phyloP scores from a whole-genome alignment of 2,113 vertebrate genomes.

The Crotalus tigris region DNA sequence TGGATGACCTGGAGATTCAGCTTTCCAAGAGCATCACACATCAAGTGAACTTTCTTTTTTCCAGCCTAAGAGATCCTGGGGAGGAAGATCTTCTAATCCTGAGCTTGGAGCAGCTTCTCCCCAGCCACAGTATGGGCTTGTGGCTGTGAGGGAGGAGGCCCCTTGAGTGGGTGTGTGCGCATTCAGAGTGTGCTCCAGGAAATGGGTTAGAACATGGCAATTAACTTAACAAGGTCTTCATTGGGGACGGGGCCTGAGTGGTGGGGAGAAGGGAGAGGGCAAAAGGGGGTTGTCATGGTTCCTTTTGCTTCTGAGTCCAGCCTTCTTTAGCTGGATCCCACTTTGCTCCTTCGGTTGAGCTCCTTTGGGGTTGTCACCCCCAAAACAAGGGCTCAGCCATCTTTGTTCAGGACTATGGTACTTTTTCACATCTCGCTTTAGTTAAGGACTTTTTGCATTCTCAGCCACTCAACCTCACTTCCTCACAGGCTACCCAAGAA shows the following conservation, averaged over 20 bases:
- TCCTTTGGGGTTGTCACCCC: slow-evolving; percentile 65
- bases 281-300: neutral
- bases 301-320: slow-evolving; percentile 39
- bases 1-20: neutral
- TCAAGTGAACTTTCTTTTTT: neutral
- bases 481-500: slow-evolving; percentile 84
- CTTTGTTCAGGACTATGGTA: slow-evolving; percentile 76
- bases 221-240: neutral
- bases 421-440: slow-evolving; percentile 81
- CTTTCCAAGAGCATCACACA: accelerated
- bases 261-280: too few relatives aligned
- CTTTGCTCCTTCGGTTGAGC: slow-evolving; percentile 39
- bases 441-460: slow-evolving; percentile 85
- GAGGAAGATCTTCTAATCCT: neutral
- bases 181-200: neutral
- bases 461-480: slow-evolving; percentile 80
- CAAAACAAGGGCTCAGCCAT: slow-evolving; percentile 74
- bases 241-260: neutral
- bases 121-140: neutral
- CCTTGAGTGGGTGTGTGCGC: neutral
- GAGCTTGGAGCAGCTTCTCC: neutral
- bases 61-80: neutral
- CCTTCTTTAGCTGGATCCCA: slow-evolving; percentile 57
- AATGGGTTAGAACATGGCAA: neutral
- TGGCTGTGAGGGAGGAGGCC: neutral